Evolutionary conservation across 2,113 vertebrate species (phyloP).

Genomic region (Syngnathoides biaculeatus): DNA sequence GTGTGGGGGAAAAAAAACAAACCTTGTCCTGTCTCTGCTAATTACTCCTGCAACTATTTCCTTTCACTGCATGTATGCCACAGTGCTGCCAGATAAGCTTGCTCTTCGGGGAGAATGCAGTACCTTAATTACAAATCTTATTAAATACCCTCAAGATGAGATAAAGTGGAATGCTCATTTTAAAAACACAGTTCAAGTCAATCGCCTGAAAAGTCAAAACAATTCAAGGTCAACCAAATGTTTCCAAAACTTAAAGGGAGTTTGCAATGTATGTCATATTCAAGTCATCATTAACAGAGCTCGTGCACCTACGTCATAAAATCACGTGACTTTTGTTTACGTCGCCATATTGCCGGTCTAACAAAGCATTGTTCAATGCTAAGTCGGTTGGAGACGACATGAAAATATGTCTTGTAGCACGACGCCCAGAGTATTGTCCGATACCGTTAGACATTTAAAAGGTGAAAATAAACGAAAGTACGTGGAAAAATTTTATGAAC

Average conservation of each 20-base stretch:
- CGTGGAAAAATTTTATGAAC: too few relatives aligned
- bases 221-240: background rate
- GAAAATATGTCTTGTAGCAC: too few relatives aligned
- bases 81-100: constrained; percentile 50
- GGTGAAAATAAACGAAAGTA: too few relatives aligned
- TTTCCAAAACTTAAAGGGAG: background rate
- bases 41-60: constrained; percentile 53
- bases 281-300: background rate
- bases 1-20: constrained; percentile 19
- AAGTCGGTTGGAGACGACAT: too few relatives aligned
- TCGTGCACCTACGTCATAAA: too few relatives aligned
- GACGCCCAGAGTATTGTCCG: too few relatives aligned
- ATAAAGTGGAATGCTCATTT: constrained; percentile 5
- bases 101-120: constrained; percentile 52
- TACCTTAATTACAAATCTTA: constrained; percentile 66
- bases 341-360: too few relatives aligned
- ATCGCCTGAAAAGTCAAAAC: background rate
- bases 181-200: constrained; percentile 3
- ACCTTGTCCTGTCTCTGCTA: constrained; percentile 49
- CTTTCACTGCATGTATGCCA: constrained; percentile 47
- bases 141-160: constrained; percentile 55
- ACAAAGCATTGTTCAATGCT: too few relatives aligned
- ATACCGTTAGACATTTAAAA: too few relatives aligned
- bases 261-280: background rate
- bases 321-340: too few relatives aligned